Evolutionary conservation across 2,888 invertebrate genomes (phyloP).

Genomic region (Melanostoma mellinum): DNA sequence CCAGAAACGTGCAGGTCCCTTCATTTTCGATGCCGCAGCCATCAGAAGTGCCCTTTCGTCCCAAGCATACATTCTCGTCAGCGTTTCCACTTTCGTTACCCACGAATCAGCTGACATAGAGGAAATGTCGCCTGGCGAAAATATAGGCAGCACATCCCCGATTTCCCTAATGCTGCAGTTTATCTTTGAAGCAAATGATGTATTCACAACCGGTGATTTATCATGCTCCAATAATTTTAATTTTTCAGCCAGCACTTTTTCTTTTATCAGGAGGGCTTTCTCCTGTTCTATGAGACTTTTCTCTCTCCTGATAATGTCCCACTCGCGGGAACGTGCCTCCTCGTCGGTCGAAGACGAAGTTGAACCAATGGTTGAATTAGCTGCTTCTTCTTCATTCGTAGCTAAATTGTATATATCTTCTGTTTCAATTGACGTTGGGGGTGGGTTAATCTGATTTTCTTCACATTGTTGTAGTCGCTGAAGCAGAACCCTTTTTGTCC

Average conservation of each 20-base stretch:
- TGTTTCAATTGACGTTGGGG: too few species aligned
- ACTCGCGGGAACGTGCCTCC: slow-evolving; percentile 9
- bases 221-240: not conserved
- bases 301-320: slow-evolving; percentile 16
- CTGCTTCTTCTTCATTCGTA: too few species aligned
- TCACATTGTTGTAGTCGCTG: not conserved
- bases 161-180: slow-evolving; percentile 30
- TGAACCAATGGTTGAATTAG: not conserved
- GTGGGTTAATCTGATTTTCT: not conserved
- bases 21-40: slow-evolving; percentile 23
- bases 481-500: slow-evolving; percentile 2
- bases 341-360: not conserved
- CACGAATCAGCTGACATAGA: slow-evolving; percentile 28
- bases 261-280: not conserved
- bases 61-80: slow-evolving; percentile 2
- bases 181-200: not conserved
- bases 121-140: slow-evolving; percentile 28
- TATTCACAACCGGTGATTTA: not conserved
- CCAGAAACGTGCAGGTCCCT: slow-evolving; percentile 25
- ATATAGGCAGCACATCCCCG: slow-evolving; percentile 20
- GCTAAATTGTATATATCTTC: too few species aligned
- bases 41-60: slow-evolving; percentile 16
- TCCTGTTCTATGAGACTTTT: slow-evolving; percentile 10
- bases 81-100: not conserved
- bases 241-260: slow-evolving; percentile 1